These are phyloP conservation scores for Netelia virgata DNA, from an alignment of 2,888 invertebrate species.

Conservation along the genomic window DNA sequence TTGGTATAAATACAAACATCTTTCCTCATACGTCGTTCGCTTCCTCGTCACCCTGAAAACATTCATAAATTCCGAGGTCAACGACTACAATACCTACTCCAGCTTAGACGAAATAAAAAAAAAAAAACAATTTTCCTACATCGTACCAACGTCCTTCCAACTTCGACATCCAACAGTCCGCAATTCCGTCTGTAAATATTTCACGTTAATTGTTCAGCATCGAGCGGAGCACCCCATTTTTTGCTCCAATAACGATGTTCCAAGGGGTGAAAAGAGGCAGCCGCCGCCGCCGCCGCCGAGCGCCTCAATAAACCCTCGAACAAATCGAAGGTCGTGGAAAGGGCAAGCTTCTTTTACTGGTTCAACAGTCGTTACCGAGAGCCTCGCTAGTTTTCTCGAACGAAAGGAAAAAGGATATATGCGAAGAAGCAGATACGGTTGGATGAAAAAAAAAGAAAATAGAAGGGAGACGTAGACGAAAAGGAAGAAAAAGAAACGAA, in stretches of 20 bases:
- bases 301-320: conserved; percentile 43
- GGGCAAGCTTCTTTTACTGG: conserved; percentile 55
- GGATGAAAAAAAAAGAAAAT: conserved; percentile 8
- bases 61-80: no score
- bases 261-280: conserved; percentile 3
- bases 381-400: conserved; percentile 31
- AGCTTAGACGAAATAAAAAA: neutral
- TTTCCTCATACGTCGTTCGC: no score
- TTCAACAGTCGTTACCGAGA: conserved; percentile 50
- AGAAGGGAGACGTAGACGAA: conserved; percentile 25
- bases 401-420: conserved; percentile 6
- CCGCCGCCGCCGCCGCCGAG: neutral
- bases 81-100: no score
- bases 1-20: no score
- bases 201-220: neutral
- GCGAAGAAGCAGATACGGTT: conserved; percentile 16
- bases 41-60: no score
- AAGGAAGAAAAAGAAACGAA: conserved; percentile 31
- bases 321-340: conserved; percentile 65
- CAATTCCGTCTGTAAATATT: neutral
- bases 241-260: conserved; percentile 70
- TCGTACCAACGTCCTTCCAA: neutral
- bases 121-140: neutral
- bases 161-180: neutral
- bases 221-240: conserved; percentile 53